A percentile compares a stretch with the other conserved stretches of the same genome.
Conservation (phyloP, 2,888 invertebrate genomes). For the Atethmia centrago region DNA sequence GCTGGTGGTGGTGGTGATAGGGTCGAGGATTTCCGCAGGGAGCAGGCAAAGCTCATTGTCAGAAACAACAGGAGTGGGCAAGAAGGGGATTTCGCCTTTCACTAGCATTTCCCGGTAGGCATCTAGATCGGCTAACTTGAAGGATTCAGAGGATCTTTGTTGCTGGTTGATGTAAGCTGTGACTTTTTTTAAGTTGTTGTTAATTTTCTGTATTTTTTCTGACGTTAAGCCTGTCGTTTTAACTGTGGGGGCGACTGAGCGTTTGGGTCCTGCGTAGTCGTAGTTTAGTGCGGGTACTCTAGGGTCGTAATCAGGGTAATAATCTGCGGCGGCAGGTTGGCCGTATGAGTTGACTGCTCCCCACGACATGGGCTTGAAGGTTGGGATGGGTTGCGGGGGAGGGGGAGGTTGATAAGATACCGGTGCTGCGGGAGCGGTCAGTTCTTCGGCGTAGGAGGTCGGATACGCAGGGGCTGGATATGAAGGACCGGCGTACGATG, state of each 20-base stretch:
- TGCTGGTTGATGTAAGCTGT: constrained; percentile 77
- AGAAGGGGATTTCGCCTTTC: constrained; percentile 76
- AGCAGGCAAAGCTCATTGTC: constrained; percentile 87
- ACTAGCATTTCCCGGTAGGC: constrained; percentile 77
- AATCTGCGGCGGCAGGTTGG: constrained; percentile 81
- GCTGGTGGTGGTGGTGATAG: constrained; percentile 70
- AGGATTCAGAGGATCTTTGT: constrained; percentile 82
- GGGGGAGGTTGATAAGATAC: constrained; percentile 80
- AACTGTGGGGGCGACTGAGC: constrained; percentile 69
- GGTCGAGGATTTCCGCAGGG: constrained; percentile 82
- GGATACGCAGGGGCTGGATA: constrained; percentile 30
- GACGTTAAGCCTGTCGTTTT: constrained; percentile 77
- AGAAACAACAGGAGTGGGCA: constrained; percentile 83
- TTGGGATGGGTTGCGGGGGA: constrained; percentile 77
- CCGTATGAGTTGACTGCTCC: constrained; percentile 86
- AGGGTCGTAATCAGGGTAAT: constrained; percentile 81
- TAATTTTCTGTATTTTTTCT: constrained; percentile 86
- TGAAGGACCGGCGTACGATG: constrained; percentile 26
- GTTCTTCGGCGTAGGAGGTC: constrained; percentile 38
- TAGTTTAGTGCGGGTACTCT: constrained; percentile 69
- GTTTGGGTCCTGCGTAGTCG: constrained; percentile 79
- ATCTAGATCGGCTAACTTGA: constrained; percentile 76
- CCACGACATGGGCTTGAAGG: constrained; percentile 84
- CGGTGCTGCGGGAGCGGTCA: constrained; percentile 60
- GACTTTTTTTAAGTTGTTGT: constrained; percentile 81